phyloP scores from a whole-genome alignment of 2,888 invertebrate species.

The Tricholauxania praeusta region DNA sequence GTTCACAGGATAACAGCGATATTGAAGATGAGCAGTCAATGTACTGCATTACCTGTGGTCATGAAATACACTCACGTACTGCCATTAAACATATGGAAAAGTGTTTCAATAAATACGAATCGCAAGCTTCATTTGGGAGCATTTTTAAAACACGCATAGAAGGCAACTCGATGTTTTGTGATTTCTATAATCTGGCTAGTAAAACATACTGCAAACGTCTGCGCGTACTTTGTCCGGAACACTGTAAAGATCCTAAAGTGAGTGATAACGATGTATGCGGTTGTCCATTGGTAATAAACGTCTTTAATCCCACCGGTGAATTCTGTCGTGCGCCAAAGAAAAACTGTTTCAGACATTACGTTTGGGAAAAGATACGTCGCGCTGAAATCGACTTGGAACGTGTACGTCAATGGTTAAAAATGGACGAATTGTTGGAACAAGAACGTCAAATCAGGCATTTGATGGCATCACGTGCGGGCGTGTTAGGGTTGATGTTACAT shows the following conservation, averaged over 20 bases:
- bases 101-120: slow-evolving; percentile 97
- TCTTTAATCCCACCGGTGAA: slow-evolving; percentile 86
- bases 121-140: slow-evolving; percentile 96
- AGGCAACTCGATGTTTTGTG: slow-evolving; percentile 97
- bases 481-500: slow-evolving; percentile 94
- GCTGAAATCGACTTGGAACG: slow-evolving; percentile 96
- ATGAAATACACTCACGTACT: slow-evolving; percentile 91
- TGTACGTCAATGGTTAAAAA: slow-evolving; percentile 90
- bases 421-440: slow-evolving; percentile 94
- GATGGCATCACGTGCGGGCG: slow-evolving; percentile 86
- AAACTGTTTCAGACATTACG: slow-evolving; percentile 89
- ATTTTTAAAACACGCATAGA: slow-evolving; percentile 94
- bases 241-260: slow-evolving; percentile 94
- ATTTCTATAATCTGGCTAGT: slow-evolving; percentile 89
- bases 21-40: slow-evolving; percentile 79
- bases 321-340: slow-evolving; percentile 91
- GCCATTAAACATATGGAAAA: slow-evolving; percentile 98
- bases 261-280: slow-evolving; percentile 91
- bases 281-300: slow-evolving; percentile 87
- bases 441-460: slow-evolving; percentile 85
- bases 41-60: slow-evolving; percentile 97
- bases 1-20: slow-evolving; percentile 73
- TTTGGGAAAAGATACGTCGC: slow-evolving; percentile 94
- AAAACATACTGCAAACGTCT: slow-evolving; percentile 96
- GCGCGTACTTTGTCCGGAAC: slow-evolving; percentile 96